Base-by-base conservation (phyloP, 64 coral and sea anemone genomes). In the Exaiptasia diaphana region DNA sequence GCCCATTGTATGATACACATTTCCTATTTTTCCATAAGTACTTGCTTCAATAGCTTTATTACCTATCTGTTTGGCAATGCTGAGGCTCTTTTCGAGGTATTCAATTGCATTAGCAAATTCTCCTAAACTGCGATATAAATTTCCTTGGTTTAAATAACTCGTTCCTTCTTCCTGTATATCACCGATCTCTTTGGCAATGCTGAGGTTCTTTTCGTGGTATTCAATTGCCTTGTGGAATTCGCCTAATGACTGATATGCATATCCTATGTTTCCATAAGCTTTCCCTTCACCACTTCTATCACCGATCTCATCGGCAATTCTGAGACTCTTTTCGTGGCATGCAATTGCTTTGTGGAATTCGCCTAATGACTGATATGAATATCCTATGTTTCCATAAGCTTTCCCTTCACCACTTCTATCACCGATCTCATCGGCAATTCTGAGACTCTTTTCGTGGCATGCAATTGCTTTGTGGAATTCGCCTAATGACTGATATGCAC, bases 161-260 rank as follows among this genome's bases (percentile, higher is more conserved):
- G 7, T 43, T 44, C 53, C 77, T 81, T 81, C 53, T 8, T 27
- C 36, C 32, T 7, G 7, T 11, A 28, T 41, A 31, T 81, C 77
- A 46, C 58, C 58, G 2, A 81, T 12, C 20, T 61, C 75, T 26
- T 11, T 48, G 1, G 35, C 54, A 24, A 62, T 18, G 1, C 28
- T 15, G 6, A 62, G 22, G 4, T 9, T 6, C 7, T 61, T 13
- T 50, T 48, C 27, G 33, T 35, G 14, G 57, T 50, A 81, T 3
- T 64, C 24, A 39, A 81, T 50, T 42, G 59, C 59, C 65, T 21
- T 45, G 13, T 81, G 60, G 6, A 45, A 81, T 64, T 81, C 57
- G 13, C 59, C 59, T 11, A 81, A 61, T 46, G 14, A 13, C 0
- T 20, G 4, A 21, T 76, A 76, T 24, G 18, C 53, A 17, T 36